Base-by-base conservation (phyloP, 1,140 invertebrate genomes). In the Drosophila aff. region DNA sequence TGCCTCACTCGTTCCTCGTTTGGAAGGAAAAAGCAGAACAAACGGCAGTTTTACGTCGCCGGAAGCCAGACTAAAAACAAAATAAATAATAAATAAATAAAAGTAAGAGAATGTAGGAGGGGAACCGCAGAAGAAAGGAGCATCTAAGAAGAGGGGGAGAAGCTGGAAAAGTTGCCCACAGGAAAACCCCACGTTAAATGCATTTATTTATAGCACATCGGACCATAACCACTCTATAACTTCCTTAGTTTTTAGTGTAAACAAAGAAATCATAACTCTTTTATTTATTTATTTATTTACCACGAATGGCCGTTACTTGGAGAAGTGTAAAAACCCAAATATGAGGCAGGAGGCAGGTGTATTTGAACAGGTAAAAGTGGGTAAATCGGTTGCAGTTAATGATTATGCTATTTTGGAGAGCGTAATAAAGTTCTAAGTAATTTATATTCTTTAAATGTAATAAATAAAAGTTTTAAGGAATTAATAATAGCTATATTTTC, bases 11-110 rank as follows among this genome's bases (percentile, higher is more conserved):
- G 36, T 31, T 68, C 36, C 18, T 38, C 26, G 26, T 66, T 41
- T 46, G 23, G 69, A n/a, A 13, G 52, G 43, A 28, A 33, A 64
- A 75, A 47, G 53, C 73, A 73, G 28, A 77, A 55, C 82, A 76
- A 85, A 85, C 82, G 82, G 82, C 82, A 87, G 79, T 87, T 89
- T 89, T 81, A 84, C 83, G 84, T 87, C 81, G 84, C 84, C 84
- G 84, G 84, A 87, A 87, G 84, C 85, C 76, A 84, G 73, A 60
- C 63, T 73, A 71, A 83, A 52, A n/a, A 71, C 28, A 53, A 61
- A 44, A 13, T 53, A 63, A 60, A 44, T 74, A 44, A 57, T 33
- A 80, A 86, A 82, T 87, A 77, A 81, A 87, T 84, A 82, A 77
- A 68, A 55, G 58, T 23, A 31, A 16, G 11, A 60, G 55, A 73